Conservation (phyloP, 2,797 vertebrate species). For the Acanthurus lineatus region DNA sequence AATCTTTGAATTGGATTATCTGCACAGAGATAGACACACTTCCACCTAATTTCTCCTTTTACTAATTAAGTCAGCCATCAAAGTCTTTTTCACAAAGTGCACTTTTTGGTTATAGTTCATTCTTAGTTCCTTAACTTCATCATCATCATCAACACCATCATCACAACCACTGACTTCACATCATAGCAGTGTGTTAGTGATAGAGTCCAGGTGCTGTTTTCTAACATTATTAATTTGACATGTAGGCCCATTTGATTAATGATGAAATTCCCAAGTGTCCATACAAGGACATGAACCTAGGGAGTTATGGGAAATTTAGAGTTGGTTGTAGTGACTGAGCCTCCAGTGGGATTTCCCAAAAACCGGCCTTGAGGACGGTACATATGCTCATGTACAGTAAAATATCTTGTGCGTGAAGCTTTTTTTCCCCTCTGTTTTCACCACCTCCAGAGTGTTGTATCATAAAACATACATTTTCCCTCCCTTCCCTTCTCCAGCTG, state of each 20-base stretch:
- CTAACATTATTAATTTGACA: slow-evolving; percentile 33
- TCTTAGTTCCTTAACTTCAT: neutral
- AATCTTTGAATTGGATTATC: neutral
- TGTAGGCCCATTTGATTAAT: slow-evolving; percentile 38
- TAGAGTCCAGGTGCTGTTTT: slow-evolving; percentile 42
- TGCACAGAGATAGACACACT: neutral
- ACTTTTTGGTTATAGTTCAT: neutral
- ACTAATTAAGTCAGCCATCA: neutral
- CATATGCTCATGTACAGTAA: slow-evolving; percentile 23
- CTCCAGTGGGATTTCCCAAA: slow-evolving; percentile 23
- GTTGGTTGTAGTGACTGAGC: slow-evolving; percentile 24
- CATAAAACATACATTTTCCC: slow-evolving; percentile 72
- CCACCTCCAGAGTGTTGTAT: slow-evolving; percentile 80
- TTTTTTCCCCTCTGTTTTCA: slow-evolving; percentile 65
- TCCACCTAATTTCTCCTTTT: neutral
- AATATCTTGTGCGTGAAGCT: slow-evolving; percentile 17
- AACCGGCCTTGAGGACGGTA: slow-evolving; percentile 22
- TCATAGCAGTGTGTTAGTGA: slow-evolving; percentile 25
- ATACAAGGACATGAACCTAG: slow-evolving; percentile 23
- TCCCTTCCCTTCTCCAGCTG: slow-evolving; percentile 85
- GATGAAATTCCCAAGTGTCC: slow-evolving; percentile 15
- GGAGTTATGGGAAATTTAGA: slow-evolving; percentile 20
- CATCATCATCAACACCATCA: slow-evolving; percentile 3
- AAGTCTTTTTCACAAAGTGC: neutral
- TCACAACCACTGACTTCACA: slow-evolving; percentile 18